Base-by-base conservation (phyloP, 2,797 vertebrate genomes). In the Anniella stebbinsi region DNA sequence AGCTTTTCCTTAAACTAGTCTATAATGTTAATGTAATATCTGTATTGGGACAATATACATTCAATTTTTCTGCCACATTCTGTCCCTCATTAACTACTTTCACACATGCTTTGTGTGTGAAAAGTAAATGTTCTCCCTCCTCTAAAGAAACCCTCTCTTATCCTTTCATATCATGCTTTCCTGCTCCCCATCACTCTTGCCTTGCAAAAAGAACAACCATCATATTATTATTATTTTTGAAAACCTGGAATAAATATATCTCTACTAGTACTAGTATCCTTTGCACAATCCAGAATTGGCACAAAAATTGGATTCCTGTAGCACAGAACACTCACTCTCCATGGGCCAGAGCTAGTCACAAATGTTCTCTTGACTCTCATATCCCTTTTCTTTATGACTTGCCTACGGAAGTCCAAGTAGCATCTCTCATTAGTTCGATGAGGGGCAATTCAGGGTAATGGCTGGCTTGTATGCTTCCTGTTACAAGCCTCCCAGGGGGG, bases 251-350 rank as follows among this genome's bases (percentile, higher is more conserved):
- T 69, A 30, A 54, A 70, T 54, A 54, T 87, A 33, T 72, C 72
- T 12, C 12, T 28, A n/a, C 41, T 45, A 36, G n/a, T 60, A 57
- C 72, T 36, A 85, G 33, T 69, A 60, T 25, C 28, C 60, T 83
- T 85, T 66, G 82, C 33, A n/a, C 0, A 0, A n/a, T 0, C 0
- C 69, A 0, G 48, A 60, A 86, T 0, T 69, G 54, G 9, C 17
- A 33, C 82, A 45, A 48, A 5, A 13, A 38, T 83, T 67, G 18
- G n/a, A 9, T 48, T 60, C 15, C 54, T 76, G 13, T 48, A 78
- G 33, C 48, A n/a, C 0, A 0, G 28, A 80, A 12, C 60, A 51
- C 21, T 67, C 51, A 63, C 11, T 69, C 23, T 30, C 77, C 38
- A 36, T 54, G 84, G 83, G 67, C 10, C 69, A 30, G 83, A 66